Percentiles rank a stretch among this genome's conserved stretches.
Evolutionary conservation across 2,113 vertebrate genomes (phyloP).

Genomic region (Ceratotherium simum): DNA sequence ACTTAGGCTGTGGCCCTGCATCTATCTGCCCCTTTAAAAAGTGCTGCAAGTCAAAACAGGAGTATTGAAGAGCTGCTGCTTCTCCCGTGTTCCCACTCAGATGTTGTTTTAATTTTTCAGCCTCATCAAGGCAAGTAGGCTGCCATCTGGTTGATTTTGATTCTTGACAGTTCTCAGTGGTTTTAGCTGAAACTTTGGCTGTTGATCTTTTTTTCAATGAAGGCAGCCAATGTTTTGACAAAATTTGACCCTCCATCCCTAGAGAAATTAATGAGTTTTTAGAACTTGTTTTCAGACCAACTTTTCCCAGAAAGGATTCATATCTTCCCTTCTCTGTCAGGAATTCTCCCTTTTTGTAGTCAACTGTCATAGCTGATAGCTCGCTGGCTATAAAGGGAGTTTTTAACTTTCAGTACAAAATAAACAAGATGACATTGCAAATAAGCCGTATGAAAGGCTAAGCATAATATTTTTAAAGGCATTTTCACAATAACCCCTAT

Average conservation of each 20-base stretch:
- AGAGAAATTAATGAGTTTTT: conserved; percentile 67
- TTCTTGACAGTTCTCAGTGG: not conserved
- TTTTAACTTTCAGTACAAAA: conserved; percentile 60
- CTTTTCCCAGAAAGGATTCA: conserved; percentile 60
- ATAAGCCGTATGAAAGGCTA: conserved; percentile 1
- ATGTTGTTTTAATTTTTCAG: conserved; percentile 48
- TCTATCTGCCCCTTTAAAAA: not conserved
- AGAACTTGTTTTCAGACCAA: conserved; percentile 66
- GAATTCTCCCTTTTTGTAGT: conserved; percentile 43
- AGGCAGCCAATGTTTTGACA: conserved; percentile 62
- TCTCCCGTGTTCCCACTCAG: not conserved
- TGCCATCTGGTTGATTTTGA: conserved; percentile 53
- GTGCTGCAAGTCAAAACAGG: not conserved
- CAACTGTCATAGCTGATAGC: conserved; percentile 28
- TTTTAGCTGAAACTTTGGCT: conserved; percentile 56
- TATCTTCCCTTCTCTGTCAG: conserved; percentile 39
- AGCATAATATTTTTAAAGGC: not conserved
- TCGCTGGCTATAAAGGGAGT: not conserved
- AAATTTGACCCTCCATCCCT: conserved; percentile 52
- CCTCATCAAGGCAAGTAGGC: conserved; percentile 58
- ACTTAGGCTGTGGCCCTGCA: not conserved
- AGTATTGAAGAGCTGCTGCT: not conserved
- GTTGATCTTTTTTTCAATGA: conserved; percentile 41
- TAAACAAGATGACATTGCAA: conserved; percentile 36
- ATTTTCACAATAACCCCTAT: not conserved